These are phyloP conservation scores for Yponomeuta evonymella DNA, from an alignment of 2,888 invertebrate genomes.

Conservation along the genomic window DNA sequence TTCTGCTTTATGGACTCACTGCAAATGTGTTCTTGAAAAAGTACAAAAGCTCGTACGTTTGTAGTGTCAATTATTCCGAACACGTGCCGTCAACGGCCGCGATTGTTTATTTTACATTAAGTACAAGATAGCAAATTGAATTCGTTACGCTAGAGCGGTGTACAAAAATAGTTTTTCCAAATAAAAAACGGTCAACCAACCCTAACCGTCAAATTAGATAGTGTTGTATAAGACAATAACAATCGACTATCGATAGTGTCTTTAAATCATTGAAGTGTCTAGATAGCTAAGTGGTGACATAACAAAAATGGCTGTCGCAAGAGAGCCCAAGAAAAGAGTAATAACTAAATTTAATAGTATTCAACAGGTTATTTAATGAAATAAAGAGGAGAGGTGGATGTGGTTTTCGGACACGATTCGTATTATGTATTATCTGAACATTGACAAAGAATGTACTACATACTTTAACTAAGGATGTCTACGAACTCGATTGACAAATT, in stretches of 20 bases:
- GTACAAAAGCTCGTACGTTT: constrained; percentile 24
- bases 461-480: too few species aligned
- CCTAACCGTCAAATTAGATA: not conserved
- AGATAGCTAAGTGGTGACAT: too few species aligned
- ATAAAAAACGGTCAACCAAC: constrained; percentile 32
- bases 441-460: too few species aligned
- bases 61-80: constrained; percentile 25
- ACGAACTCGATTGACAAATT: too few species aligned
- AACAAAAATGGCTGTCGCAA: too few species aligned
- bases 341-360: too few species aligned
- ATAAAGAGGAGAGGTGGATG: too few species aligned
- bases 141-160: constrained; percentile 44
- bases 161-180: constrained; percentile 51
- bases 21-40: constrained; percentile 1
- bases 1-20: too few species aligned
- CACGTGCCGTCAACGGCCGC: constrained; percentile 37
- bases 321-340: too few species aligned
- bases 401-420: too few species aligned
- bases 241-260: not conserved
- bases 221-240: not conserved
- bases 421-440: too few species aligned
- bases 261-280: not conserved
- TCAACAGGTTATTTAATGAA: too few species aligned
- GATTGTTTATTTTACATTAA: constrained; percentile 54
- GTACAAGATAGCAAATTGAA: constrained; percentile 31